Evolutionary conservation across 2,113 vertebrate species (phyloP).

Genomic region (Xenopus laevis): DNA sequence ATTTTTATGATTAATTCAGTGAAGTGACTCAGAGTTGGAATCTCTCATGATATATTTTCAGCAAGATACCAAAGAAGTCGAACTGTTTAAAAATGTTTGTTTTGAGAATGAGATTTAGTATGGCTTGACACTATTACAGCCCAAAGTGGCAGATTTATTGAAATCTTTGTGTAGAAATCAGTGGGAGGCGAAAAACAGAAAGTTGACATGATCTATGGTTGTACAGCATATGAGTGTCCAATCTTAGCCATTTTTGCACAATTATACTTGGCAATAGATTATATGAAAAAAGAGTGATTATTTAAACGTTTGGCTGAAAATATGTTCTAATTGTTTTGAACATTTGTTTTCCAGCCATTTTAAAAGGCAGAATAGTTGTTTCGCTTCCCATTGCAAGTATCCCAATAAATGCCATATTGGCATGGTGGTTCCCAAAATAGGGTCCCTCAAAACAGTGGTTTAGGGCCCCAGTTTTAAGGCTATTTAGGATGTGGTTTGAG

Average conservation of each 20-base stretch:
- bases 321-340: constrained; percentile 18
- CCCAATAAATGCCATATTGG: too few species aligned
- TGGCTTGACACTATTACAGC: constrained; percentile 27
- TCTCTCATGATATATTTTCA: constrained; percentile 30
- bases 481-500: too few species aligned
- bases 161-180: constrained; percentile 27
- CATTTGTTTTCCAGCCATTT: neutral
- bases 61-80: constrained; percentile 24
- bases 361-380: neutral
- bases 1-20: constrained; percentile 18
- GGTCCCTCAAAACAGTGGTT: too few species aligned
- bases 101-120: constrained; percentile 30
- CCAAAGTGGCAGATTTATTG: constrained; percentile 32
- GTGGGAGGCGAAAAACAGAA: constrained; percentile 31
- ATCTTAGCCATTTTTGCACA: constrained; percentile 26
- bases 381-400: too few species aligned
- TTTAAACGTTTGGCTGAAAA: neutral
- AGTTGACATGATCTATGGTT: constrained; percentile 22
- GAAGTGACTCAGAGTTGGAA: constrained; percentile 20
- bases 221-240: constrained; percentile 5
- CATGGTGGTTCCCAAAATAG: too few species aligned
- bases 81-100: constrained; percentile 32
- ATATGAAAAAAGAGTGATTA: neutral
- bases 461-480: too few species aligned
- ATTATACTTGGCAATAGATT: neutral